A percentile compares a stretch with the other conserved stretches of the same genome.
These are phyloP conservation scores for Dolichomitus sp. DNA, from an alignment of 2,888 invertebrate genomes.

Conservation along the genomic window DNA sequence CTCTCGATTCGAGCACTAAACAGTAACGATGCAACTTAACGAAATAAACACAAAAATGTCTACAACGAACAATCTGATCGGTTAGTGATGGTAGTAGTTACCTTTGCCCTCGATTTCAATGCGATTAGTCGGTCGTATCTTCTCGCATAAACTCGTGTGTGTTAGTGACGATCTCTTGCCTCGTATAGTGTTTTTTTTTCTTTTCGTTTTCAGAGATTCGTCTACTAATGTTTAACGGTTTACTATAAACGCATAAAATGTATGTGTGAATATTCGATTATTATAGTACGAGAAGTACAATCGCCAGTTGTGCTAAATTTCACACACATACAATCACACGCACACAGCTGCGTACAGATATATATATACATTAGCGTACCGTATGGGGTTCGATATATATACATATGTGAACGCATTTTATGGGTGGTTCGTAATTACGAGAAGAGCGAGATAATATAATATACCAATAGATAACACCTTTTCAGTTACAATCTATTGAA, in stretches of 20 bases:
- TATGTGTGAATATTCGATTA: conserved; percentile 56
- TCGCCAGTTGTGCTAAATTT: conserved; percentile 56
- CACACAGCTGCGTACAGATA: conserved; percentile 29
- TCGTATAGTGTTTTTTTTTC: conserved; percentile 23
- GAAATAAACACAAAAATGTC: conserved; percentile 54
- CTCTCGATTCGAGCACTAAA: conserved; percentile 46
- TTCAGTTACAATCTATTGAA: conserved; percentile 84
- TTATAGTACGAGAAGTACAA: conserved; percentile 62
- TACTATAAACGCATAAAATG: conserved; percentile 47
- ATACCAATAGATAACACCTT: conserved; percentile 46
- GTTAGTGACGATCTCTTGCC: conserved; percentile 44
- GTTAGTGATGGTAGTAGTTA: conserved; percentile 79
- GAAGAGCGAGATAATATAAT: conserved; percentile 39
- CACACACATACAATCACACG: conserved; percentile 25
- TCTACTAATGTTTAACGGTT: conserved; percentile 51
- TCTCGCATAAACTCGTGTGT: conserved; percentile 49
- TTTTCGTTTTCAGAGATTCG: conserved; percentile 32
- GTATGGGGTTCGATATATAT: neutral
- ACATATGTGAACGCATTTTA: conserved; percentile 10
- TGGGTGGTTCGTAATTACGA: conserved; percentile 35
- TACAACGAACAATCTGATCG: conserved; percentile 62
- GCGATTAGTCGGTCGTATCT: conserved; percentile 72
- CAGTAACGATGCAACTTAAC: conserved; percentile 50
- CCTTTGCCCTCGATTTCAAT: conserved; percentile 79
- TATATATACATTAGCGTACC: conserved; percentile 28